Evolutionary conservation across 2,888 invertebrate species (phyloP).

Genomic region (Marasmarcha lunaedactyla): DNA sequence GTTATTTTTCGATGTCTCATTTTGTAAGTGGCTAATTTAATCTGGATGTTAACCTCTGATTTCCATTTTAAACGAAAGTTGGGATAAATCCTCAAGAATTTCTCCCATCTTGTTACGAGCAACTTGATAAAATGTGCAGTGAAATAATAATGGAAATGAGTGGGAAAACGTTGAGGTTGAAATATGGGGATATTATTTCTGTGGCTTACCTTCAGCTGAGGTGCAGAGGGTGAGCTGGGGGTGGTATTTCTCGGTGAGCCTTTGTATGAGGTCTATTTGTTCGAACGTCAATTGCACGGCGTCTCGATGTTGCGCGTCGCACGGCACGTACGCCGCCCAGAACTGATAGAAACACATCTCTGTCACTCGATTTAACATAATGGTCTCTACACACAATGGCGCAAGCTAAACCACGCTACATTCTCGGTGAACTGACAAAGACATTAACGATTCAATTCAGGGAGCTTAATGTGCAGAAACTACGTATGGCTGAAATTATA

Average conservation of each 20-base stretch:
- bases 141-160: no score
- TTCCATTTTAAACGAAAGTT: no score
- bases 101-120: no score
- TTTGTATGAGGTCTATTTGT: conserved; percentile 87
- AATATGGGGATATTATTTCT: background rate
- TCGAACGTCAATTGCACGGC: conserved; percentile 87
- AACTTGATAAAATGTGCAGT: no score
- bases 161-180: no score
- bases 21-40: no score
- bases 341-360: conserved; percentile 68
- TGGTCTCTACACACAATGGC: background rate
- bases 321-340: conserved; percentile 89
- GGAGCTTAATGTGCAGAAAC: background rate
- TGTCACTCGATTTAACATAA: background rate
- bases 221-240: conserved; percentile 83
- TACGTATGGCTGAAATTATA: background rate
- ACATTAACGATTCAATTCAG: background rate
- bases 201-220: conserved; percentile 76
- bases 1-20: no score
- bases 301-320: conserved; percentile 85
- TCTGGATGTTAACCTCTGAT: no score
- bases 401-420: background rate
- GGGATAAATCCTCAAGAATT: no score
- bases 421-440: background rate
- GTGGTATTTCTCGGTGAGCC: conserved; percentile 83